Conservation (phyloP, 2,888 invertebrate genomes). For the Kuschelorhynchus macadamiae region DNA sequence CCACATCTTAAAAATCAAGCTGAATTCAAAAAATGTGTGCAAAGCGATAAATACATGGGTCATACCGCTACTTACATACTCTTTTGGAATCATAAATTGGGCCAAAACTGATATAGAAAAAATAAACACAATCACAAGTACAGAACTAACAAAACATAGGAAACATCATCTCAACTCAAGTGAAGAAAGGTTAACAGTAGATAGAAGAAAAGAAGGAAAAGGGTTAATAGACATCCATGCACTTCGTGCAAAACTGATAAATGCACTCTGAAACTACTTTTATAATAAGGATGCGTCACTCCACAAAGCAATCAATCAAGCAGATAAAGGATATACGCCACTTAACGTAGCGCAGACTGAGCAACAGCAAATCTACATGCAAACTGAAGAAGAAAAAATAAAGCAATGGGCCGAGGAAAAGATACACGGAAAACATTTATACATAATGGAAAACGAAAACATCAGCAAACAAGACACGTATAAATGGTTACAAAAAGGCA, state of each 20-base stretch:
- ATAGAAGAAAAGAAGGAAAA: neutral
- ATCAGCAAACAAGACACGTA: neutral
- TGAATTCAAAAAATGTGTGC: neutral
- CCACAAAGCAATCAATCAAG: no score
- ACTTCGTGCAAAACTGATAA: no score
- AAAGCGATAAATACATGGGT: neutral
- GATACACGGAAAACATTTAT: neutral
- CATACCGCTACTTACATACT: neutral
- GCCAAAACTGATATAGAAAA: no score
- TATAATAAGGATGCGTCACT: neutral
- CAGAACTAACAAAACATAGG: neutral
- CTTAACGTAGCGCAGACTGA: neutral
- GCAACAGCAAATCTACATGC: neutral
- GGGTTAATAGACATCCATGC: neutral
- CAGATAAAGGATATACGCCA: no score
- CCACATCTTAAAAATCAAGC: neutral
- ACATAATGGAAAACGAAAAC: neutral
- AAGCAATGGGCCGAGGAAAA: neutral
- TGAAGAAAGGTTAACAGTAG: no score
- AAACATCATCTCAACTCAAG: no score
- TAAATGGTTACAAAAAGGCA: neutral
- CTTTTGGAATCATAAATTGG: no score
- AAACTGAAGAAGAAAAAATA: neutral
- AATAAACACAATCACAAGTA: neutral
- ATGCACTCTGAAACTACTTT: neutral